phyloP scores from a whole-genome alignment of 2,888 invertebrate species.

The Carabus problematicus region DNA sequence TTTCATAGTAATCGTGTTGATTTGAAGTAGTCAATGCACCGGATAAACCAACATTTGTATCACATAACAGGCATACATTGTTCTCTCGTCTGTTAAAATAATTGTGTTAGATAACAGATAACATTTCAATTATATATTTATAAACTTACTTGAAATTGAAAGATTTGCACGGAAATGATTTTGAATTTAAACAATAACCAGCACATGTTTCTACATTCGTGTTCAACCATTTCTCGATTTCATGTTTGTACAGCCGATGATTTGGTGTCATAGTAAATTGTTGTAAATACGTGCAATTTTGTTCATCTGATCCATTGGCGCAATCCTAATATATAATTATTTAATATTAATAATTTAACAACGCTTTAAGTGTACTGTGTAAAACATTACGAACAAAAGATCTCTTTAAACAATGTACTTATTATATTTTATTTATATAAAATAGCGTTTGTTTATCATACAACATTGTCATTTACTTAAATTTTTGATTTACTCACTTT shows the following conservation, averaged over 20 bases:
- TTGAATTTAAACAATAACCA: conserved; percentile 61
- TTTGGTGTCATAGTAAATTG: conserved; percentile 59
- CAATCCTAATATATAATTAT: conserved; percentile 61
- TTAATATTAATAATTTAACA: background rate
- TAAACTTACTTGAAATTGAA: conserved; percentile 65
- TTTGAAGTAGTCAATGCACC: conserved; percentile 59
- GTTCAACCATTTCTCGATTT: conserved; percentile 65
- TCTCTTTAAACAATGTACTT: too few relatives aligned
- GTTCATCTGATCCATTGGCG: conserved; percentile 65
- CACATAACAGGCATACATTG: conserved; percentile 64
- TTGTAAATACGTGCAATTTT: conserved; percentile 60
- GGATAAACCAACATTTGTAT: conserved; percentile 62
- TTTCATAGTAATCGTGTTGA: conserved; percentile 65
- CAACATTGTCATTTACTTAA: background rate
- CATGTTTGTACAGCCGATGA: conserved; percentile 60
- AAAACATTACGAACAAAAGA: too few relatives aligned
- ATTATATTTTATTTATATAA: too few relatives aligned
- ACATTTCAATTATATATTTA: background rate
- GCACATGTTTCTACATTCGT: conserved; percentile 66
- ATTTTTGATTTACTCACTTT: conserved; percentile 54
- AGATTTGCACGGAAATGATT: conserved; percentile 66
- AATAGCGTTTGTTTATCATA: too few relatives aligned
- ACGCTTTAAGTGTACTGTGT: too few relatives aligned
- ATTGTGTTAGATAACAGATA: background rate
- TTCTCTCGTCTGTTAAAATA: conserved; percentile 57